A percentile compares a stretch with the other conserved stretches of the same genome.
Evolutionary conservation across 35 echinoderm and acorn worm genomes (phyloP).

Genomic region (Amphiura filiformis): DNA sequence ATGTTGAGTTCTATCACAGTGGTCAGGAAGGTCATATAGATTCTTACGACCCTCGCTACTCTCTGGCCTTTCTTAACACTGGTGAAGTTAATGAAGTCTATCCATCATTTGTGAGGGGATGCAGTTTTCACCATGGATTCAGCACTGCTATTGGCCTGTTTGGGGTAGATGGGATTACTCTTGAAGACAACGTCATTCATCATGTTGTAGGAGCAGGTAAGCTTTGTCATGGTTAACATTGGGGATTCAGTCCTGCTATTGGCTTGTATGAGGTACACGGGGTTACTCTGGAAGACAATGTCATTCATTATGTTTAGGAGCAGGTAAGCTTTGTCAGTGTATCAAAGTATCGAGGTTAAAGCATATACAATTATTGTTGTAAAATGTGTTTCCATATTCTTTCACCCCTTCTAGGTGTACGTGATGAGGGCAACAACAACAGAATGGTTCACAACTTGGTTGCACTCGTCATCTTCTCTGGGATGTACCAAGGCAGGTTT

Average conservation of each 20-base stretch:
- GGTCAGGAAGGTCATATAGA: conserved; percentile 91
- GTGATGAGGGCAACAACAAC: conserved; percentile 47
- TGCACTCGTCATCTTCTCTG: conserved; percentile 84
- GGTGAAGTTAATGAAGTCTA: conserved; percentile 39
- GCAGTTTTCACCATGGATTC: conserved; percentile 95
- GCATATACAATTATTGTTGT: background rate
- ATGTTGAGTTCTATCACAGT: conserved; percentile 80
- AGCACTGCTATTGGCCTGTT: conserved; percentile 85
- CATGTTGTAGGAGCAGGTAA: conserved; percentile 86
- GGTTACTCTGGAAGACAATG: conserved; percentile 61
- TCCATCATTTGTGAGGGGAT: conserved; percentile 80
- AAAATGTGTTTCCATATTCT: background rate
- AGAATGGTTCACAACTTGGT: conserved; percentile 77
- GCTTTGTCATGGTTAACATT: conserved; percentile 59
- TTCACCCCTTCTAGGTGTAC: conserved; percentile 82
- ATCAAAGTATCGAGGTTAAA: background rate
- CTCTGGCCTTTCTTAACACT: conserved; percentile 74
- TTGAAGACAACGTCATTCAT: conserved; percentile 85
- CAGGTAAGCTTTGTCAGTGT: conserved; percentile 53
- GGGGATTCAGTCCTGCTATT: conserved; percentile 93
- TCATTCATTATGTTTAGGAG: conserved; percentile 82
- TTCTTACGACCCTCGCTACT: conserved; percentile 88
- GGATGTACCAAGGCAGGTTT: conserved; percentile 78
- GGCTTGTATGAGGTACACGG: conserved; percentile 68
- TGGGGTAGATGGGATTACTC: conserved; percentile 45